Evolutionary conservation across 1,140 invertebrate genomes (phyloP).

Genomic region (Acromyrmex charruanus): DNA sequence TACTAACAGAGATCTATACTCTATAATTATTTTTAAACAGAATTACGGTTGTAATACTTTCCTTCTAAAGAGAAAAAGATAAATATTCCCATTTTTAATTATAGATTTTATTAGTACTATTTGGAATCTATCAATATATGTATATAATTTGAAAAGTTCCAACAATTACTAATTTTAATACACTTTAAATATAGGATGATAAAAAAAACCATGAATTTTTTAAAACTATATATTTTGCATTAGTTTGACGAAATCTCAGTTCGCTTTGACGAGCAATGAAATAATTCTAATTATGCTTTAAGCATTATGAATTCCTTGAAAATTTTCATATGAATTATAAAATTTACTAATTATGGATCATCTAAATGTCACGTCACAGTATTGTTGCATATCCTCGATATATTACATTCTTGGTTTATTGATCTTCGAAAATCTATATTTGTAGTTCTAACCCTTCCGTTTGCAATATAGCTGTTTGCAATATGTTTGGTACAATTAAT

Average conservation of each 20-base stretch:
- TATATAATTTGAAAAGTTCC: too few species aligned
- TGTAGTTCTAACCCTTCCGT: neutral
- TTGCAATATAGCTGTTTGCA: neutral
- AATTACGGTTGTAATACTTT: too few species aligned
- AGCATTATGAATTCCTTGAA: conserved; percentile 13
- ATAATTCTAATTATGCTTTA: neutral
- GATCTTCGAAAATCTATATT: neutral
- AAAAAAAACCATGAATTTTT: neutral
- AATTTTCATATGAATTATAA: neutral
- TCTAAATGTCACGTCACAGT: neutral
- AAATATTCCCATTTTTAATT: too few species aligned
- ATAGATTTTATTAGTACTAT: too few species aligned
- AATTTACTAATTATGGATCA: neutral
- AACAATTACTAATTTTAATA: too few species aligned
- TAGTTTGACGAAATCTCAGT: neutral
- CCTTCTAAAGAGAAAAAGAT: too few species aligned
- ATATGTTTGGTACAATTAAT: neutral
- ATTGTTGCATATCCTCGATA: neutral
- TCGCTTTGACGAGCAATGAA: neutral
- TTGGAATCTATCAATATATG: too few species aligned
- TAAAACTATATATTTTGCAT: neutral
- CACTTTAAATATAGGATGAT: too few species aligned
- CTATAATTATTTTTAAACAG: too few species aligned
- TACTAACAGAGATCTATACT: too few species aligned
- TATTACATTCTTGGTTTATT: conserved; percentile 28